Base-by-base conservation (phyloP, 2,113 vertebrate genomes). In the Hoplias malabaricus region DNA sequence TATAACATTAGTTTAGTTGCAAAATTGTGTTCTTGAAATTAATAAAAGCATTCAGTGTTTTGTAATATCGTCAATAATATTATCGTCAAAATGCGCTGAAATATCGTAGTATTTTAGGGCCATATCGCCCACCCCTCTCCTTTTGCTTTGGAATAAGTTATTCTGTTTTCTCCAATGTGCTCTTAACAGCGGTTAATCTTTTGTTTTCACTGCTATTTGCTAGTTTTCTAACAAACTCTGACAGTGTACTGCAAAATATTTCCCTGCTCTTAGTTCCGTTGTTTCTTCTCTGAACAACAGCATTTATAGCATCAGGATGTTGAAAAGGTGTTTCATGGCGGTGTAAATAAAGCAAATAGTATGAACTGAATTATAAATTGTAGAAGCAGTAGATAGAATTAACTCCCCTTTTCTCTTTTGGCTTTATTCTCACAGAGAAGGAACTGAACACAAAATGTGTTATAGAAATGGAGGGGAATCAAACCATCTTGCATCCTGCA, bases 381-480 rank as follows among this genome's bases (percentile, higher is more conserved):
- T 10, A 53, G 53, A 10, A 9, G 9, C 31, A 21, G 21, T 34
- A 25, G 2, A 34, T 3, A 11, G 9, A 48, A 36, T 12, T 0
- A 27, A 65, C 69, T 48, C 61, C 71, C 9, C 50, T 2, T 42
- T 48, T 81, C 50, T 86, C 71, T 77, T 81, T 77, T 76, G 86
- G 81, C 88, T 27, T 19, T 19, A 63, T 66, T 73, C 83, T 83
- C 86, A 78, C 90, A 99, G 97, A 99, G 92, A 93, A 96, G 85
- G 97, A 98, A 87, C 89, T 99, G 89, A 97, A 97, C 91, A 98
- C 97, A 78, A 99, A 96, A 93, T 98, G 97, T 83, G 94, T 98
- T 81, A 92, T 98, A 90, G 97, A 99, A 79, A 96, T 98, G 89
- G 93, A 94, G 78, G 93, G 94, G 85, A 98, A 98, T 91, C 97